Evolutionary conservation across 2,113 vertebrate genomes (phyloP).

Genomic region (Vidua chalybeata): DNA sequence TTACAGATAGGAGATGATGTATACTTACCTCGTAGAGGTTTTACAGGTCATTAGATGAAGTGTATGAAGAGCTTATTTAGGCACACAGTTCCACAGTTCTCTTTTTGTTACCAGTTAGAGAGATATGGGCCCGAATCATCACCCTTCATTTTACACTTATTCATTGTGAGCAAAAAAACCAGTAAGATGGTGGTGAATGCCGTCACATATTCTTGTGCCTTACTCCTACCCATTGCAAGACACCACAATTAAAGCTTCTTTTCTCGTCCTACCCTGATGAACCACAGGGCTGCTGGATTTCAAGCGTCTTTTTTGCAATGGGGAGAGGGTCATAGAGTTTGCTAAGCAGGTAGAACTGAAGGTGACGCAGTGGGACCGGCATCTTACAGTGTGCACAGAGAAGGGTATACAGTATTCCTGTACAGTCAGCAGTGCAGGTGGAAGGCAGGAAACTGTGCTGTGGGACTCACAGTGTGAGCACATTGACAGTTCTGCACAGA

Average conservation of each 20-base stretch:
- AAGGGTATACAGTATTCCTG: neutral
- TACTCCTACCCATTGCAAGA: neutral
- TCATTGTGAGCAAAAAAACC: neutral
- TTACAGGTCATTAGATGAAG: neutral
- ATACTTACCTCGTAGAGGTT: neutral
- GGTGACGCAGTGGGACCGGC: neutral
- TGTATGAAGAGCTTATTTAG: neutral
- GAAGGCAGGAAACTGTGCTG: neutral
- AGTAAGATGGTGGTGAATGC: neutral
- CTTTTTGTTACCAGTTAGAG: neutral
- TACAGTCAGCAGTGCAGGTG: neutral
- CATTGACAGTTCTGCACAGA: neutral
- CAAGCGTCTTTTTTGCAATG: fast-evolving
- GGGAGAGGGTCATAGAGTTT: neutral
- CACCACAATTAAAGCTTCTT: neutral
- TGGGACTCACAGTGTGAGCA: neutral
- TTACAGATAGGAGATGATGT: neutral
- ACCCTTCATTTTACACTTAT: neutral
- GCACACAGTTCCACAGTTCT: neutral
- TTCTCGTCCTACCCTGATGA: neutral
- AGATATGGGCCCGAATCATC: neutral
- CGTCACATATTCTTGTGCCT: neutral
- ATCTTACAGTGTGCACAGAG: neutral
- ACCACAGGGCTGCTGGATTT: neutral
- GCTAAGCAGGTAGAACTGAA: neutral